phyloP scores from a whole-genome alignment of 2,113 vertebrate species.

The Lamprologus lemairii region DNA sequence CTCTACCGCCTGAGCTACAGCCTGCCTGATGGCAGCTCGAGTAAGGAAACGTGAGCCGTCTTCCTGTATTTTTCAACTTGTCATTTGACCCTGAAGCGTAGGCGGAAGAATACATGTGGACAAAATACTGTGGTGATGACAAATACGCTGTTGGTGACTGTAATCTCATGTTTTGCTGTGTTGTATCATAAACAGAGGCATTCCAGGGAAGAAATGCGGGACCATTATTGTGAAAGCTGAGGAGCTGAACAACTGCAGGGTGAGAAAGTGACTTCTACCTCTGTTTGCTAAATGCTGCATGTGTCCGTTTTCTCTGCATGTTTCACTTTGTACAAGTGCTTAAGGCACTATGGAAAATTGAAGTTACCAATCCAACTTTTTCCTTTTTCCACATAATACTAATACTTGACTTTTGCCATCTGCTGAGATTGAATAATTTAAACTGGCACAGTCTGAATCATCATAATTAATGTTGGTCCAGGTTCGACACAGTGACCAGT shows the following conservation, averaged over 20 bases:
- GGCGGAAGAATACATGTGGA: neutral
- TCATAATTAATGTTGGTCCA: neutral
- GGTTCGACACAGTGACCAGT: neutral
- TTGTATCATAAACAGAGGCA: slow-evolving; percentile 79
- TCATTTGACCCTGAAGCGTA: neutral
- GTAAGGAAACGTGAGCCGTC: neutral
- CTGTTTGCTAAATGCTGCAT: neutral
- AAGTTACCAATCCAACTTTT: neutral
- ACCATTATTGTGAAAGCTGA: slow-evolving; percentile 91
- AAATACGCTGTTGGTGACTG: rapidly evolving
- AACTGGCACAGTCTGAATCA: rapidly evolving
- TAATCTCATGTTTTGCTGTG: neutral
- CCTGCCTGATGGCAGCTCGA: neutral
- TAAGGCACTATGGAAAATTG: rapidly evolving
- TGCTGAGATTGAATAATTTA: rapidly evolving
- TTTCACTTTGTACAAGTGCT: neutral
- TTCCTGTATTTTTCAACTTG: neutral
- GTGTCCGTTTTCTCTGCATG: neutral
- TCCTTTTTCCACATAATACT: neutral
- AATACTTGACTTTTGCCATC: neutral
- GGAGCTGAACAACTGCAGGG: slow-evolving; percentile 92
- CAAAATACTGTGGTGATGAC: neutral
- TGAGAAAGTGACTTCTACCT: slow-evolving; percentile 51
- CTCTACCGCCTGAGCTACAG: neutral
- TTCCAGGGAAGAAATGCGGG: slow-evolving; percentile 92